Percentiles rank a stretch among this genome's conserved stretches.
Conservation (phyloP, 2,888 invertebrate species). For the Athrips mouffetella region DNA sequence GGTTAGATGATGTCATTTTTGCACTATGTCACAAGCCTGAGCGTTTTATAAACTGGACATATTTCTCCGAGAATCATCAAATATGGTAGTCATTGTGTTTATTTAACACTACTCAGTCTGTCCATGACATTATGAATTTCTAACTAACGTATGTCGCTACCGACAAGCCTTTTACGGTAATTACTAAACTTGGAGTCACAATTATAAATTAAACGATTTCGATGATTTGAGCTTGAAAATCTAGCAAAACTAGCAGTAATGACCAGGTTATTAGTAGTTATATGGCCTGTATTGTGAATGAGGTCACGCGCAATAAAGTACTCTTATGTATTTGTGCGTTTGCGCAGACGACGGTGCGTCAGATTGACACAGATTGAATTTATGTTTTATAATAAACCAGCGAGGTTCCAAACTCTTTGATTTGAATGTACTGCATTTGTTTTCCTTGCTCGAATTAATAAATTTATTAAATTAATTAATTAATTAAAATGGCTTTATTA, state of each 20-base stretch:
- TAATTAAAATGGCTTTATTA: too few relatives aligned
- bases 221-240: background rate
- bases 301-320: conserved; percentile 48
- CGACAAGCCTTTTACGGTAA: too few relatives aligned
- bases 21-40: conserved; percentile 24
- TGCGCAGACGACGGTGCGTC: conserved; percentile 6
- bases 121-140: background rate
- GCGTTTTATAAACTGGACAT: background rate
- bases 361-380: background rate
- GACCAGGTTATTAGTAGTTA: conserved; percentile 59
- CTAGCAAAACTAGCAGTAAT: conserved; percentile 31
- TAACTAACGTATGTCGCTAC: too few relatives aligned
- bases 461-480: too few relatives aligned
- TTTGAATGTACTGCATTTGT: too few relatives aligned
- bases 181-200: too few relatives aligned
- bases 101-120: background rate
- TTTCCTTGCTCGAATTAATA: too few relatives aligned
- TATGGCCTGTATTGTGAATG: conserved; percentile 49
- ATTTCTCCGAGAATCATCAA: background rate
- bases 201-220: too few relatives aligned
- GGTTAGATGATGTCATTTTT: conserved; percentile 47
- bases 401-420: background rate
- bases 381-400: background rate
- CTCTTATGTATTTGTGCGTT: conserved; percentile 5
- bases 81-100: background rate